Conservation (phyloP, 2,888 invertebrate genomes). For the Drosophila leonis region DNA sequence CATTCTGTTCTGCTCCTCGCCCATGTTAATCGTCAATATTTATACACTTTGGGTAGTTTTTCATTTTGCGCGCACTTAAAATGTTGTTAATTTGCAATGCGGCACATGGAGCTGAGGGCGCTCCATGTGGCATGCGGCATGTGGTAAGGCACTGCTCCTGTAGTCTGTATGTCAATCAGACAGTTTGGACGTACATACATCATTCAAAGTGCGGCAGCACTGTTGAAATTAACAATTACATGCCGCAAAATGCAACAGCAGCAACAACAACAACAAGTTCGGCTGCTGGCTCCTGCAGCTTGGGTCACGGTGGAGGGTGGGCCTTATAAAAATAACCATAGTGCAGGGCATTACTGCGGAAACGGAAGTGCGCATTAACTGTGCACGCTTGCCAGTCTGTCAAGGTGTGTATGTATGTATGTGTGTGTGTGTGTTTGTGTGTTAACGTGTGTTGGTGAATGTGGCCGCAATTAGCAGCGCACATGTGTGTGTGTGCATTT, state of each 20-base stretch:
- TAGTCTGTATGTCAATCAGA: conserved; percentile 41
- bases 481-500: conserved; percentile 50
- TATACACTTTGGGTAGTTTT: conserved; percentile 58
- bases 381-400: conserved; percentile 57
- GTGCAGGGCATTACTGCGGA: conserved; percentile 74
- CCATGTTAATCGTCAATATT: conserved; percentile 57
- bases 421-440: conserved; percentile 20
- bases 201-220: conserved; percentile 54
- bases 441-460: conserved; percentile 15
- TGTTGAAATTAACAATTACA: conserved; percentile 78
- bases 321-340: conserved; percentile 69
- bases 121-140: conserved; percentile 6
- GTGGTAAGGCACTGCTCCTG: conserved; percentile 1
- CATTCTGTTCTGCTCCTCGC: conserved; percentile 17
- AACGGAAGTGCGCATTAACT: conserved; percentile 79
- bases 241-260: conserved; percentile 59
- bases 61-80: conserved; percentile 68
- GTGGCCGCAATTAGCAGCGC: conserved; percentile 68
- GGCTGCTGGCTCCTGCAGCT: conserved; percentile 15
- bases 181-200: conserved; percentile 53
- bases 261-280: conserved; percentile 14
- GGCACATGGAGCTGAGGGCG: conserved; percentile 67
- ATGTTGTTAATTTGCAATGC: conserved; percentile 72
- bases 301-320: conserved; percentile 15
- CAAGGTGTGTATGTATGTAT: conserved; percentile 8